Percentiles rank a stretch among this genome's conserved stretches.
phyloP scores from a whole-genome alignment of 1,140 invertebrate species.

The Pteromalus puparum region DNA sequence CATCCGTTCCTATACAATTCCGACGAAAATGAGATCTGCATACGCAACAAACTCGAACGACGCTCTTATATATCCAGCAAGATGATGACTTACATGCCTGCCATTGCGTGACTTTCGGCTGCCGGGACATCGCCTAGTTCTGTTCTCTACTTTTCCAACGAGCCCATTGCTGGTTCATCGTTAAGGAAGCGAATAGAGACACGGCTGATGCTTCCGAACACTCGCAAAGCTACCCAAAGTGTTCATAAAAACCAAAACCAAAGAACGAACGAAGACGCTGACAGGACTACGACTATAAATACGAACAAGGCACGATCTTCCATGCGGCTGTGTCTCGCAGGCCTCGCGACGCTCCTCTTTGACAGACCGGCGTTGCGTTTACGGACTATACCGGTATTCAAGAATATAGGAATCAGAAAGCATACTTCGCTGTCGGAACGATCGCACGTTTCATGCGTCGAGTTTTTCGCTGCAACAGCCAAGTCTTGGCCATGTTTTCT shows the following conservation, averaged over 20 bases:
- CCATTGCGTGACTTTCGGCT: constrained; percentile 59
- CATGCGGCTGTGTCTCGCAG: constrained; percentile 47
- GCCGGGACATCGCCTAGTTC: constrained; percentile 44
- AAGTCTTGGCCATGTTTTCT: constrained; percentile 52
- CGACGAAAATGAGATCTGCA: constrained; percentile 36
- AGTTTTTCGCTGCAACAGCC: constrained; percentile 33
- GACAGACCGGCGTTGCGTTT: constrained; percentile 50
- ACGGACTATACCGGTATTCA: background rate
- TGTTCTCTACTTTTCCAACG: background rate
- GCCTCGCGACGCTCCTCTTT: constrained; percentile 45
- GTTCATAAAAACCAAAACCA: constrained; percentile 60
- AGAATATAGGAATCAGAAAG: constrained; percentile 37
- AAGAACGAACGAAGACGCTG: background rate
- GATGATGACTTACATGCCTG: constrained; percentile 64
- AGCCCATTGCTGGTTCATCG: constrained; percentile 51
- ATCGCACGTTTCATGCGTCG: background rate
- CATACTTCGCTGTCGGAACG: constrained; percentile 41
- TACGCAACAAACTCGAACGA: constrained; percentile 40
- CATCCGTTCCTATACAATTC: constrained; percentile 11
- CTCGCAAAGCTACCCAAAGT: constrained; percentile 71
- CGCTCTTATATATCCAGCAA: constrained; percentile 34
- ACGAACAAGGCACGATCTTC: constrained; percentile 57
- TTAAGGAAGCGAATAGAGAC: constrained; percentile 35
- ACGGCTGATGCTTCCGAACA: constrained; percentile 56
- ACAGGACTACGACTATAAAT: background rate